Percentiles rank a stretch among this genome's conserved stretches.
Conservation (phyloP, 2,113 vertebrate species). For the Copsychus sechellarum region DNA sequence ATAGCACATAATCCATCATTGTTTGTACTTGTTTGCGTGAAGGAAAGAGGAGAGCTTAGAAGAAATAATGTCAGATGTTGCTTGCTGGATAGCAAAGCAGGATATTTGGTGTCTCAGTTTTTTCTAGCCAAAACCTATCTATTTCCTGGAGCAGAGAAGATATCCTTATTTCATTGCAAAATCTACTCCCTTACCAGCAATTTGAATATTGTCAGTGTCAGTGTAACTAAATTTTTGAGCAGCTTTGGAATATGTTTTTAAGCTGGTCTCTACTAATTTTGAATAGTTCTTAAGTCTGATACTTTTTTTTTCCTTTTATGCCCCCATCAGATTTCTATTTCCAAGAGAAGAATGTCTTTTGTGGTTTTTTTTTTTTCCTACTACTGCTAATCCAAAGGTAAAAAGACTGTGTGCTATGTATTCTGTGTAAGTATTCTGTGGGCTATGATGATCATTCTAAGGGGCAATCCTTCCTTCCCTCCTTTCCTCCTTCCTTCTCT, state of each 20-base stretch:
- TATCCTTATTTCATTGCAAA: not conserved
- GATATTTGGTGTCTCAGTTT: not conserved
- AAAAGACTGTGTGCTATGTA: not conserved
- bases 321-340: not conserved
- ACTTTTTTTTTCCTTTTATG: not conserved
- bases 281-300: not conserved
- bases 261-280: not conserved
- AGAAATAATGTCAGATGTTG: not conserved
- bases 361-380: not conserved
- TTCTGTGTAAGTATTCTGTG: not conserved
- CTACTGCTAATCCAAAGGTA: not conserved
- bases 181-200: not conserved
- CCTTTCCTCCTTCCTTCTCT: not conserved
- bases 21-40: not conserved
- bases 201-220: not conserved
- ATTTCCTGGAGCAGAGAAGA: not conserved
- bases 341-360: not conserved
- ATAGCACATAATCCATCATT: not conserved
- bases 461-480: rapidly evolving
- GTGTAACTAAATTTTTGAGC: not conserved
- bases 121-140: not conserved
- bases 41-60: not conserved
- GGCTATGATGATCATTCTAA: not conserved
- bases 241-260: not conserved
- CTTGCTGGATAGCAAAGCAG: not conserved